phyloP scores from a whole-genome alignment of 2,797 vertebrate species.

The Fringilla coelebs region DNA sequence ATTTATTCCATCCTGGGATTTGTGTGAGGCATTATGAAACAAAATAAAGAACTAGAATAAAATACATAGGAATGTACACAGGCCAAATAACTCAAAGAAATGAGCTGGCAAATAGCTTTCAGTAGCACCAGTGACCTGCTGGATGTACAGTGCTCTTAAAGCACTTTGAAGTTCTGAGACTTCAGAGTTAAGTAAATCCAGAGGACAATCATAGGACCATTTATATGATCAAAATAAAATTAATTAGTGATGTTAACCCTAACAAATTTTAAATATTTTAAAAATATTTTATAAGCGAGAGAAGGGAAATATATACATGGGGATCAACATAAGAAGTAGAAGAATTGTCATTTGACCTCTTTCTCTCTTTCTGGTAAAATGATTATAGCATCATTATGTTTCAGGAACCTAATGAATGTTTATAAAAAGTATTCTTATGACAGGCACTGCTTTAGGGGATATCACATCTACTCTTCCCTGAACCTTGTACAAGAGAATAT shows the following conservation, averaged over 20 bases:
- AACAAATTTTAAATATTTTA: neutral
- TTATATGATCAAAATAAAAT: neutral
- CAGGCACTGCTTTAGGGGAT: neutral
- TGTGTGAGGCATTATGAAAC: neutral
- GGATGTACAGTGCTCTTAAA: neutral
- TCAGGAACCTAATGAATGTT: neutral
- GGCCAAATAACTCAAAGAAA: neutral
- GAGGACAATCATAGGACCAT: neutral
- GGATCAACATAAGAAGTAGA: neutral
- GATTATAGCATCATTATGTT: neutral
- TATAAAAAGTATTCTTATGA: neutral
- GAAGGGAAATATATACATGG: neutral
- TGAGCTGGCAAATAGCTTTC: neutral
- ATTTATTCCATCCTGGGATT: neutral
- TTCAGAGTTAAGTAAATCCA: neutral
- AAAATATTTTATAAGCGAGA: fast-evolving
- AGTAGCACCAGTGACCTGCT: neutral
- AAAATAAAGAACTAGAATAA: neutral
- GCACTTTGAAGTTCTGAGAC: neutral
- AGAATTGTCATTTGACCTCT: neutral
- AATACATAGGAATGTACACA: neutral
- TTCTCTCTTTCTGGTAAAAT: neutral
- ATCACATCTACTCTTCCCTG: neutral
- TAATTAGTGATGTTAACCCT: neutral
- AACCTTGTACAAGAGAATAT: neutral